Evolutionary conservation across 2,113 vertebrate species (phyloP), one percentile per base, ranked within the genome.

Genomic region (Orthonyx spaldingii): DNA sequence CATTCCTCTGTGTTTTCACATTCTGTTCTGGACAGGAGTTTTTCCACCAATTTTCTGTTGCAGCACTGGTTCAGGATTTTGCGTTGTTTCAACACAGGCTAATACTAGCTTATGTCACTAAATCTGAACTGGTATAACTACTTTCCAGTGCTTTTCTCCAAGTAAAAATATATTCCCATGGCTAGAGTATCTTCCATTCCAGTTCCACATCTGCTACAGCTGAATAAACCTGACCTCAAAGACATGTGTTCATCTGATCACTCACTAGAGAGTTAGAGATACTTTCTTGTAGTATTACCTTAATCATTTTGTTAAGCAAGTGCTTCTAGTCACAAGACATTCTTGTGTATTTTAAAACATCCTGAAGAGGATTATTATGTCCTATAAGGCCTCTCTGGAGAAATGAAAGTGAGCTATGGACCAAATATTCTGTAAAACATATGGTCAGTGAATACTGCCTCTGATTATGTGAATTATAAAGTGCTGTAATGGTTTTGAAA

Each of bases 291-390:
- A 74, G 60, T 64, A 90, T 78, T 95, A 95, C 80, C 83, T 92
- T 86, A 90, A 95, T 92, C 94, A 91, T 89, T 81, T 90, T 92
- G n/a, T 89, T 87, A 93, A 92, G 69, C 32, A 44, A 94, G 80
- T 89, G 57, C 46, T 94, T 84, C 76, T 50, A 94, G 69, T 93
- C 83, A 94, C 76, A 84, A 93, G 72, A 84, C 59, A 61, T 76
- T 86, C 44, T 84, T 65, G 70, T 65, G 61, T 60, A 92, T 91
- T 94, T 93, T 87, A 90, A 90, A 93, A 78, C 53, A 92, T 87
- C 86, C 76, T 92, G 64, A 89, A 81, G 69, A 74, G 79, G 64
- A 93, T 94, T 90, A 94, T 52, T 84, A 74, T 39, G 49, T 75
- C 72, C 91, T 89, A 35, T 52, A 47, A 10, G 12, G 89, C 47